Evolutionary conservation across 2,797 vertebrate genomes (phyloP).

Genomic region (Bovichtus variegatus): DNA sequence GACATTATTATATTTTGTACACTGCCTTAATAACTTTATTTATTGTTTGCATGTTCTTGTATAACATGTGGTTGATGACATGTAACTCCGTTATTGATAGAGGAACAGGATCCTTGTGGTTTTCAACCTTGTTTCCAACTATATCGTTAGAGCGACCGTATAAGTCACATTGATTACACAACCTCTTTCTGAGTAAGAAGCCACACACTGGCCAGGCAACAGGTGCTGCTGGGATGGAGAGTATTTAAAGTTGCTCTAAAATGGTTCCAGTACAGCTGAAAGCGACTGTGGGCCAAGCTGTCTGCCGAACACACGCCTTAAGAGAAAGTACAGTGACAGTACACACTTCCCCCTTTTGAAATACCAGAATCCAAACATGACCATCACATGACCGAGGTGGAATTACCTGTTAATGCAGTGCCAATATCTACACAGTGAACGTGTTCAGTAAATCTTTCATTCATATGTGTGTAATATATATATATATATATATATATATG

Average conservation of each 20-base stretch:
- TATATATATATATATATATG: no score
- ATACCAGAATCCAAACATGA: slow-evolving; percentile 65
- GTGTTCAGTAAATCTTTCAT: not conserved
- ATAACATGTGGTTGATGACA: slow-evolving; percentile 18
- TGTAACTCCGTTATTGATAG: slow-evolving; percentile 50
- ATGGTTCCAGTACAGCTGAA: slow-evolving; percentile 77
- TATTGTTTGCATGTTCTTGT: not conserved
- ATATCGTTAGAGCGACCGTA: slow-evolving; percentile 42
- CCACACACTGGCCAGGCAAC: slow-evolving; percentile 52
- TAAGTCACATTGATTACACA: slow-evolving; percentile 71
- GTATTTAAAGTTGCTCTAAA: slow-evolving; percentile 83
- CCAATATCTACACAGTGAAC: not conserved
- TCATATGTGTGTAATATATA: no score
- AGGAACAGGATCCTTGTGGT: slow-evolving; percentile 79
- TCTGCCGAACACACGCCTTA: slow-evolving; percentile 69
- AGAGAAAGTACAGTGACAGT: slow-evolving; percentile 76
- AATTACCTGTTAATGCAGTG: slow-evolving; percentile 50
- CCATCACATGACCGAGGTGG: slow-evolving; percentile 61
- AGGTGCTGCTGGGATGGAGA: slow-evolving; percentile 80
- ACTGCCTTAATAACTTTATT: not conserved
- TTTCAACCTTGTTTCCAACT: slow-evolving; percentile 69
- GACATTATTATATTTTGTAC: not conserved
- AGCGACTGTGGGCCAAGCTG: slow-evolving; percentile 58
- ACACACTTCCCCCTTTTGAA: slow-evolving; percentile 77
- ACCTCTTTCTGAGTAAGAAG: slow-evolving; percentile 66